These are phyloP conservation scores for Noturus placidus DNA, from an alignment of 2,113 vertebrate species.

Conservation along the genomic window DNA sequence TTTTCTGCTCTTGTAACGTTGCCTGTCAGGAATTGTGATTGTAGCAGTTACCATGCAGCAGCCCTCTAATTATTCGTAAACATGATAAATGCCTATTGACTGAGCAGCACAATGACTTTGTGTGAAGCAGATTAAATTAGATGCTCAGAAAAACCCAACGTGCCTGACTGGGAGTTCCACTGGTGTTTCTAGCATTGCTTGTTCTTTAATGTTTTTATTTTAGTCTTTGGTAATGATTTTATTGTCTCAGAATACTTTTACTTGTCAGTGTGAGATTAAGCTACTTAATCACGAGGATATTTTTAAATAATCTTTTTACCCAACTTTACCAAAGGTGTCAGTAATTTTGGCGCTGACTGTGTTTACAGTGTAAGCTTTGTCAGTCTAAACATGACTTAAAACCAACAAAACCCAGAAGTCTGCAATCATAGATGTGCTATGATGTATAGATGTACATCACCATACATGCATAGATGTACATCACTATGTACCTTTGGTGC, in stretches of 20 bases:
- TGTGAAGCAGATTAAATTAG: conserved; percentile 47
- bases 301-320: neutral
- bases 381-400: neutral
- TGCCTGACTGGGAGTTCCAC: neutral
- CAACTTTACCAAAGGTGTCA: neutral
- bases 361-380: neutral
- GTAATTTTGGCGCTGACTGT: neutral
- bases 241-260: neutral
- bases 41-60: neutral
- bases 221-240: neutral
- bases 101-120: conserved; percentile 31
- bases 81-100: conserved; percentile 21
- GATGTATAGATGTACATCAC: too few species aligned
- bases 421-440: neutral
- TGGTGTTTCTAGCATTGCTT: neutral
- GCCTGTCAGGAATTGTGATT: conserved; percentile 16
- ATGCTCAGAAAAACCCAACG: conserved; percentile 22
- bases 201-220: neutral
- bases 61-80: conserved; percentile 25
- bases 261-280: neutral
- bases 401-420: neutral
- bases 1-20: conserved; percentile 5
- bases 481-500: neutral
- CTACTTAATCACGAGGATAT: neutral
- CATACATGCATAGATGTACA: too few species aligned